A percentile compares a stretch with the other conserved stretches of the same genome.
phyloP scores from a whole-genome alignment of 2,888 invertebrate species.

The Luffia ferchaultella region DNA sequence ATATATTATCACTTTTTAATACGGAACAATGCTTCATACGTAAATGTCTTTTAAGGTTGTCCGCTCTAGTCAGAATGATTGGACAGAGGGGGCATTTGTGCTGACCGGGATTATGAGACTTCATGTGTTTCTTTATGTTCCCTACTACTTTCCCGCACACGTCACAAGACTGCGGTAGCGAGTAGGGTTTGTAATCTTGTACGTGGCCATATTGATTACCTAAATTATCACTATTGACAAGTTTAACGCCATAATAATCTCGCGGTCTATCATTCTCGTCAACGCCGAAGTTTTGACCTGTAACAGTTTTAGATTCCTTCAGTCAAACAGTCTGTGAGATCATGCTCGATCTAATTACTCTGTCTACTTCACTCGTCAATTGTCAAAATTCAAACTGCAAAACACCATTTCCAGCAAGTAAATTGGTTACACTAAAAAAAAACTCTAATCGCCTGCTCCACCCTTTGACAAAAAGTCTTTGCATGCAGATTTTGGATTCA shows the following conservation, averaged over 20 bases:
- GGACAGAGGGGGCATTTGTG: constrained; percentile 71
- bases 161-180: constrained; percentile 63
- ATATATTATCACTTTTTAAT: constrained; percentile 38
- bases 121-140: constrained; percentile 73
- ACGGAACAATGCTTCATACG: constrained; percentile 67
- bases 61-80: constrained; percentile 70
- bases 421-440: neutral
- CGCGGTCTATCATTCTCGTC: constrained; percentile 55
- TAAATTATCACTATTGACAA: constrained; percentile 43
- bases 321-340: constrained; percentile 12
- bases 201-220: constrained; percentile 43
- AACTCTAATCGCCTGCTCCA: too few species aligned
- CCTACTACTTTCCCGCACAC: constrained; percentile 72
- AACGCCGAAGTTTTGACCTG: constrained; percentile 55
- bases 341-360: neutral
- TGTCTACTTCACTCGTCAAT: neutral
- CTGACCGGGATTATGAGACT: constrained; percentile 70
- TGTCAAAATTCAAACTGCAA: neutral
- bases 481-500: neutral
- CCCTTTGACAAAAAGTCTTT: neutral
- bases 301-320: constrained; percentile 37
- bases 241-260: constrained; percentile 40
- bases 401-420: neutral
- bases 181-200: constrained; percentile 32
- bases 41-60: constrained; percentile 73